Percentiles rank a stretch among this genome's conserved stretches.
These are phyloP conservation scores for Pterobdella sp. DNA, from an alignment of 2,888 invertebrate genomes.

Conservation along the genomic window DNA sequence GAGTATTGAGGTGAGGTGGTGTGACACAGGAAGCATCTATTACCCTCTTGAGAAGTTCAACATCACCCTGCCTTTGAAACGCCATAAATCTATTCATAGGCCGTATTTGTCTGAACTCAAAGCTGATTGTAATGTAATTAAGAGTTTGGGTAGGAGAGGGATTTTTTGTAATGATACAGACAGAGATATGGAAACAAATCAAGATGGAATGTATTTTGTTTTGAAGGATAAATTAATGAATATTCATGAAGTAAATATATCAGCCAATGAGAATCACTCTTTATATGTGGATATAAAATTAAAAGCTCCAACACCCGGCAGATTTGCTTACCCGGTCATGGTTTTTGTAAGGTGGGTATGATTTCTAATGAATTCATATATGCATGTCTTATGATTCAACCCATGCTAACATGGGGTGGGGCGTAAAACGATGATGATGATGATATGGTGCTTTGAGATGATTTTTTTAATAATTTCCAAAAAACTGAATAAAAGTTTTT, in stretches of 20 bases:
- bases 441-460: too few relatives aligned
- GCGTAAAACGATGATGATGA: too few relatives aligned
- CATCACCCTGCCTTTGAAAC: neutral
- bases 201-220: neutral
- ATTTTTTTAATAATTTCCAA: too few relatives aligned
- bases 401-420: too few relatives aligned
- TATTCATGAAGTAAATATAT: conserved; percentile 45
- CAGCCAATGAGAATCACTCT: conserved; percentile 35
- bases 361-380: too few relatives aligned
- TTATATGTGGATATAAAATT: conserved; percentile 42
- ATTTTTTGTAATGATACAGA: neutral
- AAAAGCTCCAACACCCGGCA: conserved; percentile 34
- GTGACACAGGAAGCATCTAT: neutral
- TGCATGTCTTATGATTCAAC: too few relatives aligned
- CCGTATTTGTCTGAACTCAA: too few relatives aligned
- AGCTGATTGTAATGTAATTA: neutral
- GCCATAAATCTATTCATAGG: neutral
- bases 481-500: too few relatives aligned
- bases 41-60: neutral
- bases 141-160: neutral
- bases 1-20: neutral
- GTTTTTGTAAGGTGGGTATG: conserved; percentile 30
- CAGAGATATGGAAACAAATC: neutral
- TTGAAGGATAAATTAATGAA: conserved; percentile 40
- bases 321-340: conserved; percentile 42